These are phyloP conservation scores for Hermaeophaga mercurialis DNA, from an alignment of 2,888 invertebrate species.

Conservation along the genomic window DNA sequence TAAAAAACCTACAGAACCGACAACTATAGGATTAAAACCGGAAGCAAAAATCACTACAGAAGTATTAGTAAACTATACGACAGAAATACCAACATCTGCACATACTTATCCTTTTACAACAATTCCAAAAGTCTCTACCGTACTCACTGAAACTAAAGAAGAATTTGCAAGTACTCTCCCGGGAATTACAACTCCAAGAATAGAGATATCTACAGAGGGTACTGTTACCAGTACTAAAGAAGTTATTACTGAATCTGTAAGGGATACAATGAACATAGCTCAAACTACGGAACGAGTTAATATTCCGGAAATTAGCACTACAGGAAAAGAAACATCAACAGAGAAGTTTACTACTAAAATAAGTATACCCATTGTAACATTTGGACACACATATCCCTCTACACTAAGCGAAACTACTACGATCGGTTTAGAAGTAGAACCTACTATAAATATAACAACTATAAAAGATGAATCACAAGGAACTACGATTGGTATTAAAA, in stretches of 20 bases:
- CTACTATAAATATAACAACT: neutral
- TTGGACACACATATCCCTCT: neutral
- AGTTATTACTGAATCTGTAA: too few relatives aligned
- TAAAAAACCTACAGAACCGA: neutral
- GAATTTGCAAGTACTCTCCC: neutral
- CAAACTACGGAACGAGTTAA: neutral
- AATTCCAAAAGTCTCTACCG: too few relatives aligned
- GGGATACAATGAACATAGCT: too few relatives aligned
- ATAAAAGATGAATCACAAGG: neutral
- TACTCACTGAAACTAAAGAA: neutral
- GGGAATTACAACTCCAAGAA: neutral
- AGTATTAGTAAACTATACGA: too few relatives aligned
- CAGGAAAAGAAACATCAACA: slow-evolving; percentile 6
- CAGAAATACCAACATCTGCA: too few relatives aligned
- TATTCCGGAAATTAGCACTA: neutral
- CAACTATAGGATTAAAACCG: neutral
- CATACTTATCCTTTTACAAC: too few relatives aligned
- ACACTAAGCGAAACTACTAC: slow-evolving; percentile 1
- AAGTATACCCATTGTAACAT: neutral
- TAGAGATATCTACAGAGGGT: neutral
- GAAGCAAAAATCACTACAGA: neutral
- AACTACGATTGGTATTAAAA: neutral
- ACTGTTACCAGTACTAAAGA: too few relatives aligned
- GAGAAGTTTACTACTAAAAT: too few relatives aligned
- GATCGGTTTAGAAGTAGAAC: neutral